These are phyloP conservation scores for Mylabris phalerata DNA, from an alignment of 1,140 invertebrate genomes.

Conservation along the genomic window DNA sequence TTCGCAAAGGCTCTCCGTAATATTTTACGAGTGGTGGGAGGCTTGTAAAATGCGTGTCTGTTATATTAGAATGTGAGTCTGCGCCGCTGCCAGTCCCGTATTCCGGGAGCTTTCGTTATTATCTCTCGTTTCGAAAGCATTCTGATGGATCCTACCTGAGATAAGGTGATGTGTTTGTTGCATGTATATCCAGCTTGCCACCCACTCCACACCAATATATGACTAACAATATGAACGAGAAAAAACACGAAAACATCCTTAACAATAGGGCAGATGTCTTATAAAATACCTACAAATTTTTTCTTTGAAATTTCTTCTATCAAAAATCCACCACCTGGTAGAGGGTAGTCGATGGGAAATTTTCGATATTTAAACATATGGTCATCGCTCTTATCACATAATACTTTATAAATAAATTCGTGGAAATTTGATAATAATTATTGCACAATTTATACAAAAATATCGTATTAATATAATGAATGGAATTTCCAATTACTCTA, in stretches of 20 bases:
- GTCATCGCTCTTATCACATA: no score
- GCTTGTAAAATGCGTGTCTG: neutral
- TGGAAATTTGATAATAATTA: no score
- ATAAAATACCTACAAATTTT: neutral
- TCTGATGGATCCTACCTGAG: conserved; percentile 6
- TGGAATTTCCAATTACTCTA: no score
- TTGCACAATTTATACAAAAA: no score
- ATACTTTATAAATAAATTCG: no score
- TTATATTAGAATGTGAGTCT: conserved; percentile 9
- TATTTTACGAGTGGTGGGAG: neutral
- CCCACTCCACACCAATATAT: conserved; percentile 11
- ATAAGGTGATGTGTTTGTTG: conserved; percentile 8
- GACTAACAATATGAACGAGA: neutral
- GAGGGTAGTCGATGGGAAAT: no score
- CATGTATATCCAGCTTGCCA: conserved; percentile 20
- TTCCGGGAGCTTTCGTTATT: conserved; percentile 7
- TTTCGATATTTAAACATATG: no score
- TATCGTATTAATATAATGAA: no score
- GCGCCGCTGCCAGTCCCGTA: neutral
- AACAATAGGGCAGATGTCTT: conserved; percentile 11
- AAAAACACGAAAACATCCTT: conserved; percentile 8
- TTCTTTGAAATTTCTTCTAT: no score
- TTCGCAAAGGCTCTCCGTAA: neutral
- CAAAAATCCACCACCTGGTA: no score
- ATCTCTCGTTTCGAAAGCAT: neutral